Evolutionary conservation across 2,113 vertebrate species (phyloP), one percentile per base, ranked within the genome.

Genomic region (Cathartes aura): DNA sequence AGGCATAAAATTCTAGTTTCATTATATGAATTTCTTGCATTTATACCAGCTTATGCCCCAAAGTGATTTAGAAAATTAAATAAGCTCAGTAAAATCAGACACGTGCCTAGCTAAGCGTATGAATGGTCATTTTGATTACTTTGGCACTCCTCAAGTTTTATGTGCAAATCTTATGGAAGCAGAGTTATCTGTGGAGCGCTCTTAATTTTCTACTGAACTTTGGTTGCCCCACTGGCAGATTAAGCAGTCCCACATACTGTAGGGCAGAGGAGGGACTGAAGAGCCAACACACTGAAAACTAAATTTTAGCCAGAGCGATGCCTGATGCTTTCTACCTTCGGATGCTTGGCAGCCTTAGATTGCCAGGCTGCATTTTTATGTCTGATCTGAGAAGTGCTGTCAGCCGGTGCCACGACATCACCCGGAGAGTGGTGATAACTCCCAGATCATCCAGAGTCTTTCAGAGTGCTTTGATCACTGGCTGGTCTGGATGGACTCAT

Each of bases 41-140:
- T 95, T 90, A 71, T 80, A 95, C 47, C 23, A 84, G 52, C 4
- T 87, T 74, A 71, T 74, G 75, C 56, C 72, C 72, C 75, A 94
- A 91, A 95, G 63, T 93, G 67, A 63, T 92, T 84, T 82, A 91
- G 59, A 90, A 95, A 94, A 88, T 81, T 71, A 95, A 83, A 59
- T 70, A 83, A 89, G 6, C 23, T 82, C 42, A 43, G 34, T 63
- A 76, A 92, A 94, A 82, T 70, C 47, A 90, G 66, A 71, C 45
- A 62, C 7, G 6, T 93, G 82, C n/a, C 29, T 72, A 80, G 26
- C 24, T 81, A 70, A 90, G 38, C 38, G 18, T 32, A 62, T 11
- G 26, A 96, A 66, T 7, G n/a, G 50, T 47, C 17, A 73, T 82
- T 73, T 60, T 15, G 8, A 62, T 90, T 86, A 58, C n/a, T 47